These are phyloP conservation scores for Magallana angulata DNA, from an alignment of 1,140 invertebrate species.

Conservation along the genomic window DNA sequence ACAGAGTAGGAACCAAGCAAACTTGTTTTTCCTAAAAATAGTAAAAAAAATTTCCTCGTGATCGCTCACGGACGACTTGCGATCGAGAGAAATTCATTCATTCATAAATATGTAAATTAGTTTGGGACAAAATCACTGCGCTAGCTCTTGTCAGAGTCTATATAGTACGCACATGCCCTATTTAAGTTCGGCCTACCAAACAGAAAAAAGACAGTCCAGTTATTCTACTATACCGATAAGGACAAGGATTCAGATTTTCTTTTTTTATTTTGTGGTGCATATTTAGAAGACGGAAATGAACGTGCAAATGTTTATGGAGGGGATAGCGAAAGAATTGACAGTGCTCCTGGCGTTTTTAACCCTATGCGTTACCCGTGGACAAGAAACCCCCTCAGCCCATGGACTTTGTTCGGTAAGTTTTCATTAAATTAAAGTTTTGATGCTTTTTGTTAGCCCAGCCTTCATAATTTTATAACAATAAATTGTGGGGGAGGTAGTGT, in stretches of 20 bases:
- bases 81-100: slow-evolving; percentile 2
- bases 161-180: slow-evolving; percentile 30
- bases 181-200: slow-evolving; percentile 8
- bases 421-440: no score
- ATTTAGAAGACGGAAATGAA: neutral
- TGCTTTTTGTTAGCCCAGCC: no score
- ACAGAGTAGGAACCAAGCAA: neutral
- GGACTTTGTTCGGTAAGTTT: slow-evolving; percentile 24
- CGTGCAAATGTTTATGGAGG: neutral
- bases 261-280: neutral
- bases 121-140: neutral
- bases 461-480: no score
- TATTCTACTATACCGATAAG: neutral
- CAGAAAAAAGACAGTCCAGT: neutral
- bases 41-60: neutral
- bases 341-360: neutral
- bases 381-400: neutral
- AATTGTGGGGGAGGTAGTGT: no score
- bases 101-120: slow-evolving; percentile 35
- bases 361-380: neutral
- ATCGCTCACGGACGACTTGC: slow-evolving; percentile 16
- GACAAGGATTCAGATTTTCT: neutral
- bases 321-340: neutral
- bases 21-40: neutral
- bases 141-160: neutral